Percentiles rank a stretch among this genome's conserved stretches.
Evolutionary conservation across 2,888 invertebrate genomes (phyloP).

Genomic region (Subacronicta megacephala): DNA sequence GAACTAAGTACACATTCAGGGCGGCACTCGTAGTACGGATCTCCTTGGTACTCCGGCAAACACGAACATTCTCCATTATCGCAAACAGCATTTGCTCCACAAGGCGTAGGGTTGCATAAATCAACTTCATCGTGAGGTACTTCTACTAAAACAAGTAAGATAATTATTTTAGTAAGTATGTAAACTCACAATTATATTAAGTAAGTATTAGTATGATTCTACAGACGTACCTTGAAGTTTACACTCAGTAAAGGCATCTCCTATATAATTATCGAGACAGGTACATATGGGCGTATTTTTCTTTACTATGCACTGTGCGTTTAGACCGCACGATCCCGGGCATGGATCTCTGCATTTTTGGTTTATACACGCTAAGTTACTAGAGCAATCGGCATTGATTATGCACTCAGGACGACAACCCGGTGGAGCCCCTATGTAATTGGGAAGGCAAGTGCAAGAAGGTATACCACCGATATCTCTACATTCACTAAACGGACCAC

Average conservation of each 20-base stretch:
- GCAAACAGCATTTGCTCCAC: conserved; percentile 91
- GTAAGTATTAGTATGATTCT: background rate
- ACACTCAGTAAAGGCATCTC: conserved; percentile 92
- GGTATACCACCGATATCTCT: conserved; percentile 89
- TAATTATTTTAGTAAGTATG: background rate
- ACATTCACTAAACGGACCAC: conserved; percentile 92
- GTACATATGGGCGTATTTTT: conserved; percentile 94
- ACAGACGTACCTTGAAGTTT: conserved; percentile 83
- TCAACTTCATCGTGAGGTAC: conserved; percentile 74
- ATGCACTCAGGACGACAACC: conserved; percentile 92
- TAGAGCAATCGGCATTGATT: conserved; percentile 93
- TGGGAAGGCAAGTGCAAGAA: conserved; percentile 91
- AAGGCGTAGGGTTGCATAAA: conserved; percentile 91
- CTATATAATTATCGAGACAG: conserved; percentile 92
- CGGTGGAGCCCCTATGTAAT: conserved; percentile 92
- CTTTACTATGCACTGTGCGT: conserved; percentile 91
- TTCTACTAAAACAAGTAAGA: conserved; percentile 63
- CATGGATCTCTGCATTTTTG: conserved; percentile 95
- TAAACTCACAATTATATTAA: background rate
- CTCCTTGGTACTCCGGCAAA: conserved; percentile 90
- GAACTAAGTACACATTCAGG: conserved; percentile 92
- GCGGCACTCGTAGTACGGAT: conserved; percentile 92
- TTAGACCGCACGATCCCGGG: conserved; percentile 93
- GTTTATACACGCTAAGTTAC: conserved; percentile 93
- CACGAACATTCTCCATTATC: conserved; percentile 90